Base-by-base conservation (phyloP, 2,797 vertebrate species). In the Rachycentron canadum region DNA sequence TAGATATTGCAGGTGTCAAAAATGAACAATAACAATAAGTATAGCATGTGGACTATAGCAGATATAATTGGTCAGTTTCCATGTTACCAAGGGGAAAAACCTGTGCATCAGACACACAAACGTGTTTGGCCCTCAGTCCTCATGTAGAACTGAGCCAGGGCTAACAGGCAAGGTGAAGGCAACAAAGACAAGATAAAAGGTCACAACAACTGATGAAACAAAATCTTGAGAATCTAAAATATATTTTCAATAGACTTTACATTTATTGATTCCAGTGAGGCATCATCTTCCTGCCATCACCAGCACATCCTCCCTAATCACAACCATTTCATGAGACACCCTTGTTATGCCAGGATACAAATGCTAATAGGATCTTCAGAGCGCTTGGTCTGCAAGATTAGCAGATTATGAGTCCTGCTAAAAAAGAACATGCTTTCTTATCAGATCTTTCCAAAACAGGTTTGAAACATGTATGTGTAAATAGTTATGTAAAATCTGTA, bases 401-500 rank as follows among this genome's bases (percentile, higher is more conserved):
- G 40, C 52, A 67, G 55, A 73, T 78, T 74, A 58, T 47, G 25
- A 25, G 10, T 41, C 63, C 71, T 61, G 64, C 25, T 49, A 40
- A 43, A 72, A 60, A 69, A 59, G 41, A 64, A 61, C 50, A 62
- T 47, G 13, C 19, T 70, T 56, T 30, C 21, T 43, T 5, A 49
- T 30, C 21, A 83, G 52, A 38, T 38, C 3, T 19, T 58, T 78
- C 28, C 19, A 28, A 62, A 38, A 45, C 17, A 43, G 14, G 8
- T 52, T 38, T 19, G 30, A 71, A 59, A 49, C 16, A 50, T 34
- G 5, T 45, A n/a, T 49, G 13, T 50, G 60, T 58, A 38, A 63
- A 45, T 26, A 45, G 49, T 13, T 1, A 28, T 34, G 23, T 32
- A 26, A 11, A 25, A 47, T 49, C 2, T 30, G 13, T 28, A 7